Percentiles rank a stretch among this genome's conserved stretches.
These are phyloP conservation scores for Hipposideros armiger DNA, from an alignment of 2,113 vertebrate species.

Conservation along the genomic window DNA sequence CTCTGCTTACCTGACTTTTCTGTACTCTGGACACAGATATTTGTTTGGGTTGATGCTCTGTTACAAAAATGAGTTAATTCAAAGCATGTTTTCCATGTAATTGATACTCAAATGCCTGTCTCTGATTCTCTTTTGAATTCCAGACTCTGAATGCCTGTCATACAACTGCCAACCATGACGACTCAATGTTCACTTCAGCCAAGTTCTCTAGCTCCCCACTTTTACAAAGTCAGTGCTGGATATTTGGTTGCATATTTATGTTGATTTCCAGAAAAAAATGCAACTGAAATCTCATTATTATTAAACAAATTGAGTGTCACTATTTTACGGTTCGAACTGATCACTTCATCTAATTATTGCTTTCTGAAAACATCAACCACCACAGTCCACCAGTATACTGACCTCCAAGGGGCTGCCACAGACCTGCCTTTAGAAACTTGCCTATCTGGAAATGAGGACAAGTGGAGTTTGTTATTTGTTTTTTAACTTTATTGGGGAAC, in stretches of 20 bases:
- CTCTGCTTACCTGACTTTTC: conserved; percentile 1
- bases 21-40: not conserved
- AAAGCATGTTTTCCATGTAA: conserved; percentile 37
- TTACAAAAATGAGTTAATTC: conserved; percentile 45
- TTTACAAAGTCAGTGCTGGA: not conserved
- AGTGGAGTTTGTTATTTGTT: not conserved
- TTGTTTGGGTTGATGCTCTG: conserved; percentile 5
- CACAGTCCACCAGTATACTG: not conserved
- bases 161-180: not conserved
- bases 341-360: not conserved
- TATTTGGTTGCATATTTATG: not conserved
- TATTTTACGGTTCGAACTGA: not conserved
- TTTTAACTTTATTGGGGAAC: too few species aligned
- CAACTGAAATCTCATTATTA: not conserved
- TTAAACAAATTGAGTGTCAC: not conserved
- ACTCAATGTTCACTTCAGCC: not conserved
- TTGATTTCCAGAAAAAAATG: not conserved
- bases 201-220: not conserved
- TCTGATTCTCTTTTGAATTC: not conserved
- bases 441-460: conserved; percentile 30
- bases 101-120: not conserved
- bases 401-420: not conserved
- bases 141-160: not conserved
- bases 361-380: conserved; percentile 33
- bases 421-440: conserved; percentile 48